Base-by-base conservation (phyloP, 2,888 invertebrate species). In the Drosophila silvestris region DNA sequence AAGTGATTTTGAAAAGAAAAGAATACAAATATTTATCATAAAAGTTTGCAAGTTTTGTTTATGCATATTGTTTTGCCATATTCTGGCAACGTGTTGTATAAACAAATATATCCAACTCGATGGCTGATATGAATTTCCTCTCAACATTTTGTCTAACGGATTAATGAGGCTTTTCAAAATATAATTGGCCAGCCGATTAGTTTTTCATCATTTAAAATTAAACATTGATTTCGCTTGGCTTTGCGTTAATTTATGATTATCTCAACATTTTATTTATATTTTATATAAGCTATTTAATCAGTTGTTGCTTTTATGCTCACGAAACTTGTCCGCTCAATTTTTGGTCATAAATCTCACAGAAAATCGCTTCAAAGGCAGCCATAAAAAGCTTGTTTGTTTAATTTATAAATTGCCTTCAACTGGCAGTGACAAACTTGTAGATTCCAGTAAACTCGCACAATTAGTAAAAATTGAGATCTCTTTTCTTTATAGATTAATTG, bases 121-220 rank as follows among this genome's bases (percentile, higher is more conserved):
- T 56, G 47, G 22, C 56, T 50, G 58, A 72, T 72, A 51, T 65
- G 58, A 47, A 61, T 73, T 89, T 75, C 71, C 79, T 76, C 60
- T 61, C 51, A 64, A 37, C 66, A 30, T 60, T 60, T 70, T 69
- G 65, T 70, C 70, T 52, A 62, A 47, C 58, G 61, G 71, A 64
- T 83, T 83, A 86, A 84, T 84, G 85, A 74, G 87, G 59, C 73
- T 74, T 81, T 84, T 89, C 78, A 75, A 61, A 68, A 44, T 41
- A 69, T 74, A 89, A 83, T 89, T 81, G 84, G 33, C 50, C 37
- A 54, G 56, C 33, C 79, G 74, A 79, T 84, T 74, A 70, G 56
- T 69, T 67, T 60, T 52, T 47, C 19, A 51, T 37, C 32, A 47
- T 52, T 73, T 57, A 33, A 26, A 41, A 47, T n/a, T 35, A 26